A percentile compares a stretch with the other conserved stretches of the same genome.
phyloP scores from a whole-genome alignment of 2,113 vertebrate species.

The Gymnobelideus leadbeateri region DNA sequence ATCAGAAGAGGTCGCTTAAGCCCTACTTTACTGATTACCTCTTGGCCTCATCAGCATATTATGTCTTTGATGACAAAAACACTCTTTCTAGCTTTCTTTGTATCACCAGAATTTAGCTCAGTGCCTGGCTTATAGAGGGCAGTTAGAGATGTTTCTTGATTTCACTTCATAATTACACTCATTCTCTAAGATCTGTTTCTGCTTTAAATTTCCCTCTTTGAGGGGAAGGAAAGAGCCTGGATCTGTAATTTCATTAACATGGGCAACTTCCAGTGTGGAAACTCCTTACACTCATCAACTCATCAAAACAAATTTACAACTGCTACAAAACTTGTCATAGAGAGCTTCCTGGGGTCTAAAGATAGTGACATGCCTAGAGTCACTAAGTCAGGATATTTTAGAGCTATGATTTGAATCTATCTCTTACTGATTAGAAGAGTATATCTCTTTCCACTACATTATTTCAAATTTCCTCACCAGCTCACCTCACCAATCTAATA shows the following conservation, averaged over 20 bases:
- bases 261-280: not conserved
- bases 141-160: not conserved
- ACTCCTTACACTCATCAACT: not conserved
- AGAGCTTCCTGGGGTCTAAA: not conserved
- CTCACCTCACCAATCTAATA: not conserved
- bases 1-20: not conserved
- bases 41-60: not conserved
- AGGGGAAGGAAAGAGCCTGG: not conserved
- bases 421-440: not conserved
- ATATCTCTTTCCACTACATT: not conserved
- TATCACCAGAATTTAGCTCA: not conserved
- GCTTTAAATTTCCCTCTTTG: not conserved
- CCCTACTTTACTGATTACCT: not conserved
- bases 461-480: not conserved
- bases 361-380: not conserved
- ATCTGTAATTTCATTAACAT: not conserved
- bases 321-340: not conserved
- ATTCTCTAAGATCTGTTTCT: not conserved
- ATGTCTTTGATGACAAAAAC: not conserved
- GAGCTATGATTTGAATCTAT: not conserved
- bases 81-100: not conserved
- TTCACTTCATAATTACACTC: not conserved
- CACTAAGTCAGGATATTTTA: not conserved
- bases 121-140: not conserved
- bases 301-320: not conserved